These are phyloP conservation scores for Oscheius sp. DNA, from an alignment of 2,888 invertebrate species.

Conservation along the genomic window DNA sequence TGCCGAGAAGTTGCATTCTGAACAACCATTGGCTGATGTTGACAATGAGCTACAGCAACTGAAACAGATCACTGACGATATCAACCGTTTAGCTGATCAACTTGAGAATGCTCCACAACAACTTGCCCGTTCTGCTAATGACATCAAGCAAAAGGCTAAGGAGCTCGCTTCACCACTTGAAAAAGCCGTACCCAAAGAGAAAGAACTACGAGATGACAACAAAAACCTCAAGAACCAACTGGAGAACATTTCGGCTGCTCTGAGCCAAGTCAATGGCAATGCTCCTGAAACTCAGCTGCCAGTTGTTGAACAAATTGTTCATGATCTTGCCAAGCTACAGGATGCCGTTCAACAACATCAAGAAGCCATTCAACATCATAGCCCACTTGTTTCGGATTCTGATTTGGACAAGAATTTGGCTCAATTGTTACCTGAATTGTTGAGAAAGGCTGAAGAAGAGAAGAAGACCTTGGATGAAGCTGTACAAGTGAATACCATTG, in stretches of 20 bases:
- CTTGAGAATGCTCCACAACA: constrained; percentile 42
- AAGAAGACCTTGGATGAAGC: constrained; percentile 41
- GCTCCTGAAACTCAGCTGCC: constrained; percentile 42
- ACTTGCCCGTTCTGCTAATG: constrained; percentile 45
- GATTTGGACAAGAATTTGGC: constrained; percentile 45
- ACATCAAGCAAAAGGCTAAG: constrained; percentile 46
- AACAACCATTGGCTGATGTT: constrained; percentile 37
- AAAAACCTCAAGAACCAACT: constrained; percentile 38
- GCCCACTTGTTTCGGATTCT: constrained; percentile 37
- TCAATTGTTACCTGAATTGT: constrained; percentile 20
- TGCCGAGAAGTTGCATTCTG: constrained; percentile 32
- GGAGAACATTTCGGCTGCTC: constrained; percentile 10
- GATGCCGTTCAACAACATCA: constrained; percentile 36
- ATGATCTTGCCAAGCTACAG: constrained; percentile 42
- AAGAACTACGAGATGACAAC: constrained; percentile 31
- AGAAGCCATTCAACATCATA: constrained; percentile 30
- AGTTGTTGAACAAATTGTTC: constrained; percentile 42
- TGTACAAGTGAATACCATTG: constrained; percentile 45
- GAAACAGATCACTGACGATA: constrained; percentile 39
- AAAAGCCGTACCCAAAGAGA: constrained; percentile 31
- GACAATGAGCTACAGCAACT: constrained; percentile 12
- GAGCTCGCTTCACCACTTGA: constrained; percentile 40
- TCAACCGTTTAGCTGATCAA: constrained; percentile 36
- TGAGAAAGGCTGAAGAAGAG: constrained; percentile 37
- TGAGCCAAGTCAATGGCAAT: background rate